A percentile compares a stretch with the other conserved stretches of the same genome.
These are phyloP conservation scores for Apis mellifera DNA, from an alignment of 1,140 invertebrate genomes.

Conservation along the genomic window DNA sequence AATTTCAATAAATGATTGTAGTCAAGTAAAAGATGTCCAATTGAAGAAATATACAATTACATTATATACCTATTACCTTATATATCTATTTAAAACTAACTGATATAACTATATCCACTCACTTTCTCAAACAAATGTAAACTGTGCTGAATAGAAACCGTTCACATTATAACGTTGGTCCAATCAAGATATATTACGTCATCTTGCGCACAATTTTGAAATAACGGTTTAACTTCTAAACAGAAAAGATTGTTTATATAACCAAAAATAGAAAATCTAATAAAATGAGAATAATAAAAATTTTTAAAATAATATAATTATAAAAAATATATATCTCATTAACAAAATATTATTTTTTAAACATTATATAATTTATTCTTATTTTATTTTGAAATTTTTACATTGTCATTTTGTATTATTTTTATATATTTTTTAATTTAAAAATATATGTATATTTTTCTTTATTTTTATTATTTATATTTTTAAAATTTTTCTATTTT, in stretches of 20 bases:
- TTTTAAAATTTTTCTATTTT: neutral
- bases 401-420: no score
- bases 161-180: slow-evolving; percentile 34
- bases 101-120: neutral
- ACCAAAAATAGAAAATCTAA: neutral
- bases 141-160: slow-evolving; percentile 32
- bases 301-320: neutral
- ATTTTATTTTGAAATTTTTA: neutral
- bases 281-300: neutral
- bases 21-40: neutral
- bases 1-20: neutral
- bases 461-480: neutral
- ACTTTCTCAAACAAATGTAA: slow-evolving; percentile 34
- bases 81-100: slow-evolving; percentile 9
- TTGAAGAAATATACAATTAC: slow-evolving; percentile 6
- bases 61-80: neutral
- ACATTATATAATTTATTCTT: neutral
- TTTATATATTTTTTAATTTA: neutral
- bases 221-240: slow-evolving; percentile 15
- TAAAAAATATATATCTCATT: neutral
- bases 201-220: slow-evolving; percentile 13
- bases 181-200: slow-evolving; percentile 41
- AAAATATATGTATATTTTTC: neutral
- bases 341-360: neutral
- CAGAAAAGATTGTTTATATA: neutral